Evolutionary conservation across 2,113 vertebrate species (phyloP).

Genomic region (Bujurquina vittata): DNA sequence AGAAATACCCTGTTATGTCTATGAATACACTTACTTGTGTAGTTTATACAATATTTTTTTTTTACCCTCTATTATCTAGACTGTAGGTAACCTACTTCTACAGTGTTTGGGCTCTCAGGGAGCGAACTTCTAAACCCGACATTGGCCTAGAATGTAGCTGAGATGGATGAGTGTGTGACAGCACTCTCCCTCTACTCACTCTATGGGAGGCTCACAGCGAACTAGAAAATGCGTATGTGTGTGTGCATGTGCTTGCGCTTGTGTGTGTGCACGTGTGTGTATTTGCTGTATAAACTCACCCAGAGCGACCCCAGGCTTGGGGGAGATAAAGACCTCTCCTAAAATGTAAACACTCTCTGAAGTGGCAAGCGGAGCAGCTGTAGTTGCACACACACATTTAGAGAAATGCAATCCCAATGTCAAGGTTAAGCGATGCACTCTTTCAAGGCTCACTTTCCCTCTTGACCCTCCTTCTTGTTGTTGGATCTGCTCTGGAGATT

Average conservation of each 20-base stretch:
- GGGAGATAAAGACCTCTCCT: conserved; percentile 83
- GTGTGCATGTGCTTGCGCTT: conserved; percentile 40
- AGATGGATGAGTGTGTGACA: conserved; percentile 82
- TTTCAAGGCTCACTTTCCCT: conserved; percentile 81
- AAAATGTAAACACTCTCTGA: conserved; percentile 86
- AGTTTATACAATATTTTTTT: conserved; percentile 52
- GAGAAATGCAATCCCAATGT: conserved; percentile 77
- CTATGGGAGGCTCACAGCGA: conserved; percentile 55
- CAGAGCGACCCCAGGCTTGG: conserved; percentile 76
- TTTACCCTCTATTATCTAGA: conserved; percentile 31
- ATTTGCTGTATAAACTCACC: conserved; percentile 79
- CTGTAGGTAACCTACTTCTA: conserved; percentile 66
- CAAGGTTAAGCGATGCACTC: conserved; percentile 82
- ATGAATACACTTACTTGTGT: conserved; percentile 34
- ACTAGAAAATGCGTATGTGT: conserved; percentile 28
- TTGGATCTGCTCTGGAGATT: conserved; percentile 49
- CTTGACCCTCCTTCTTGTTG: conserved; percentile 70
- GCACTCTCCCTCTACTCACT: conserved; percentile 72
- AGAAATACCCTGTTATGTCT: conserved; percentile 39
- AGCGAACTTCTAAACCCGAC: conserved; percentile 56
- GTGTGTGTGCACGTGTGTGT: conserved; percentile 52
- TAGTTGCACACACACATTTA: conserved; percentile 73
- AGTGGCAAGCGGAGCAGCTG: conserved; percentile 79
- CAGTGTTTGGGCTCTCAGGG: conserved; percentile 60
- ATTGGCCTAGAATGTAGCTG: conserved; percentile 55